phyloP scores from a whole-genome alignment of 2,113 vertebrate genomes.

The Struthio camelus region DNA sequence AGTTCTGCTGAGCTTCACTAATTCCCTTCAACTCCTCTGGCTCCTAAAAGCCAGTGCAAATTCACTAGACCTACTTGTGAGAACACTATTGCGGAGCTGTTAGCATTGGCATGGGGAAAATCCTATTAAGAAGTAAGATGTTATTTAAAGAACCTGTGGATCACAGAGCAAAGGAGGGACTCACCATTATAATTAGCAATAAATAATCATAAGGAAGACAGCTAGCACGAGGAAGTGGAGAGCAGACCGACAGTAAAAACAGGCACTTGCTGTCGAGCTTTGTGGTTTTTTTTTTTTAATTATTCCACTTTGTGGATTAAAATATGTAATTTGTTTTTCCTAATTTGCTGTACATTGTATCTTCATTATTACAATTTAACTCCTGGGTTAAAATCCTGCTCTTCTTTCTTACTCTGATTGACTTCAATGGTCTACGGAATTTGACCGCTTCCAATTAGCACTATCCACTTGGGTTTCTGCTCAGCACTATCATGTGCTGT shows the following conservation, averaged over 20 bases:
- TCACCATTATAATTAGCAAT: constrained; percentile 19
- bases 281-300: not conserved
- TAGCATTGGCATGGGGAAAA: not conserved
- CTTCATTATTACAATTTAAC: constrained; percentile 57
- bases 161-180: not conserved
- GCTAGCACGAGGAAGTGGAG: not conserved
- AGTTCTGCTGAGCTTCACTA: constrained; percentile 25
- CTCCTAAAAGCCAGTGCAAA: not conserved
- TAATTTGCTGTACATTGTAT: constrained; percentile 40
- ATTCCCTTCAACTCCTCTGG: constrained; percentile 9
- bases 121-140: not conserved
- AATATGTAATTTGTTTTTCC: constrained; percentile 50
- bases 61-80: not conserved
- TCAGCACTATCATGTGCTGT: not conserved
- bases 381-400: constrained; percentile 55
- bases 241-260: not conserved
- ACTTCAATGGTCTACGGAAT: constrained; percentile 22
- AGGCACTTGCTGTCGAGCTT: not conserved
- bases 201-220: constrained; percentile 55
- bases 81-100: not conserved
- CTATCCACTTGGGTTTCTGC: constrained; percentile 34
- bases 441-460: constrained; percentile 30
- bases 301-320: constrained; percentile 27
- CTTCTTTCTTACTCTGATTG: constrained; percentile 43
- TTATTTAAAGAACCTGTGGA: constrained; percentile 21